These are phyloP conservation scores for Pseudonaja textilis DNA, from an alignment of 2,113 vertebrate genomes.

Conservation along the genomic window DNA sequence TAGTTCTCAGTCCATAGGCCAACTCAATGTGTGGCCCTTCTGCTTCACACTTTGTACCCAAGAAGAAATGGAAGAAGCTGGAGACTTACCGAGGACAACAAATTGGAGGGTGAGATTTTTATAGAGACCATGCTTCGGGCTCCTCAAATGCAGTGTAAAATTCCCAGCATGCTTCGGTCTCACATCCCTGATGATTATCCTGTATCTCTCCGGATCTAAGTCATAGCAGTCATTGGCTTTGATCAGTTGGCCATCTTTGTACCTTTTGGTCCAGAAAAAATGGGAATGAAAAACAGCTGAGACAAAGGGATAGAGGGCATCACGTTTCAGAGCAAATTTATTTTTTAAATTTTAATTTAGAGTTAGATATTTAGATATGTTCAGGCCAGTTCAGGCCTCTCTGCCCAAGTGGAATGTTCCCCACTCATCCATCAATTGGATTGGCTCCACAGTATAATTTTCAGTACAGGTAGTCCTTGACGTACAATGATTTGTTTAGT, in stretches of 20 bases:
- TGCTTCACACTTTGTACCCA: background rate
- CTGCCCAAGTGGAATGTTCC: background rate
- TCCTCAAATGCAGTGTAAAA: conserved; percentile 80
- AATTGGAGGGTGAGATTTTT: conserved; percentile 81
- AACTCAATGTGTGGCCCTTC: background rate
- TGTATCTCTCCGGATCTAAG: conserved; percentile 58
- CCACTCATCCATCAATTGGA: background rate
- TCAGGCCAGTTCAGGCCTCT: background rate
- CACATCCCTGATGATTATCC: conserved; percentile 74
- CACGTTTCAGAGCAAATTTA: background rate
- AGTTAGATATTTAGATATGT: background rate
- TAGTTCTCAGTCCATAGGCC: background rate
- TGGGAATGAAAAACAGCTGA: background rate
- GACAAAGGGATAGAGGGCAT: background rate
- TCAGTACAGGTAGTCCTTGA: background rate
- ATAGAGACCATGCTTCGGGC: conserved; percentile 63
- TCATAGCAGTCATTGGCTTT: conserved; percentile 76
- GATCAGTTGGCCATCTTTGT: conserved; percentile 80
- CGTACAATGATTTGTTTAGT: background rate
- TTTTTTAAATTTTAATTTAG: background rate
- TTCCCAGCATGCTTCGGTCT: conserved; percentile 76
- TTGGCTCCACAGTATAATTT: background rate
- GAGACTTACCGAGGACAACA: conserved; percentile 75
- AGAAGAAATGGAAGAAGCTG: background rate
- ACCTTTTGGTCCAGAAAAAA: conserved; percentile 68